Conservation (phyloP, 2,113 vertebrate genomes). For the Mus pahari region DNA sequence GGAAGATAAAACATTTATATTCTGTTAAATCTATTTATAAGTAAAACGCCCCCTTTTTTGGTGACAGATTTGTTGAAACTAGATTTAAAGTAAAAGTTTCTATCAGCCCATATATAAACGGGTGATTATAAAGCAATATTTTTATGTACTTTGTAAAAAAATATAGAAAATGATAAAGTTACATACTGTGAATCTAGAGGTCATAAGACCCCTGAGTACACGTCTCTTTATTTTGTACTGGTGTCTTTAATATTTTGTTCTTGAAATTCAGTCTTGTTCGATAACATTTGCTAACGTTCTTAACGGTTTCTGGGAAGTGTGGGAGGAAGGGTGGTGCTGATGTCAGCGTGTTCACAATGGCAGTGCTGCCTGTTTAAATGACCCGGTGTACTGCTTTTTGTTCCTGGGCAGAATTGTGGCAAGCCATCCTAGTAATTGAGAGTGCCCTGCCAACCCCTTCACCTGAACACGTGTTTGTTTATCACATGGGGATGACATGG, state of each 20-base stretch:
- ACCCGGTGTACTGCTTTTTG: background rate
- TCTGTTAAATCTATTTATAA: constrained; percentile 16
- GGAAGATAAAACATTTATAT: constrained; percentile 19
- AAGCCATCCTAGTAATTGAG: background rate
- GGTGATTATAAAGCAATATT: background rate
- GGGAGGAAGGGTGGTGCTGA: background rate
- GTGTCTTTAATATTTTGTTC: constrained; percentile 21
- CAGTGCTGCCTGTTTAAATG: background rate
- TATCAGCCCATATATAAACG: background rate
- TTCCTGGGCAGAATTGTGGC: background rate
- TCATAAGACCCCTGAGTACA: background rate
- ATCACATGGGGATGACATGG: background rate
- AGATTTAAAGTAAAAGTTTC: constrained; percentile 48
- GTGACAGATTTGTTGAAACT: constrained; percentile 30
- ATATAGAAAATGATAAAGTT: background rate
- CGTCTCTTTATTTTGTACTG: constrained; percentile 1
- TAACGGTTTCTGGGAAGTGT: background rate
- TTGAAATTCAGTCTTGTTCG: constrained; percentile 30
- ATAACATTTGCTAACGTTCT: constrained; percentile 17
- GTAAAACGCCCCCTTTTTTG: background rate
- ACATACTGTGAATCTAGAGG: background rate
- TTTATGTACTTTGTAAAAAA: background rate
- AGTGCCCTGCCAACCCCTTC: constrained; percentile 19
- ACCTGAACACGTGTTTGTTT: constrained; percentile 14
- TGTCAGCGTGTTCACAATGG: background rate